Conservation (phyloP, 2,113 vertebrate species). For the Anser cygnoides region DNA sequence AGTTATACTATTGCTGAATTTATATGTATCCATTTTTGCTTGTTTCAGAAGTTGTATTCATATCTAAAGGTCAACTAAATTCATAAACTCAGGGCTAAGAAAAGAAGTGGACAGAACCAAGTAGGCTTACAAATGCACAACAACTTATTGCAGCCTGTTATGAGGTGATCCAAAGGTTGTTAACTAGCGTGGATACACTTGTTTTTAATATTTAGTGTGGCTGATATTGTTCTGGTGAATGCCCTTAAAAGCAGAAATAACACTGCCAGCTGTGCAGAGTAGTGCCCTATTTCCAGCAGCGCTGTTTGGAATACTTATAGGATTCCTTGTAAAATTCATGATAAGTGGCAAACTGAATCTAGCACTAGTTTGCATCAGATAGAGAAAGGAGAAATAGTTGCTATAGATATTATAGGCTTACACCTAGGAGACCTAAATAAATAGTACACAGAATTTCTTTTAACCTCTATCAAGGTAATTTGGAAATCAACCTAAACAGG, state of each 20-base stretch:
- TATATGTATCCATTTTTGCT: background rate
- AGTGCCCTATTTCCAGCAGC: background rate
- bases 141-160: background rate
- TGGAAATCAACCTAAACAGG: constrained; percentile 1
- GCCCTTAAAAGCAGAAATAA: background rate
- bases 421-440: background rate
- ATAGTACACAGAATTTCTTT: constrained; percentile 10
- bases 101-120: background rate
- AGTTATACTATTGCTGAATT: background rate
- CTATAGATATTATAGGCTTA: background rate
- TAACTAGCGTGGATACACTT: background rate
- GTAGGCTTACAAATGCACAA: background rate
- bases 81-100: background rate
- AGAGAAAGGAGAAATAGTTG: background rate
- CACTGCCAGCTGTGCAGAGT: background rate
- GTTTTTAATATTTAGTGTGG: background rate
- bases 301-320: background rate
- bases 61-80: background rate
- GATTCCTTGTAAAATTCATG: background rate
- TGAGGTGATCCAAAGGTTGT: background rate
- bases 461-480: background rate
- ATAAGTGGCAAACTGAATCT: background rate
- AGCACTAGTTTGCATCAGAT: background rate
- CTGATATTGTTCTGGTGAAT: background rate
- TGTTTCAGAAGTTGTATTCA: background rate